Base-by-base conservation (phyloP, 1,140 invertebrate species). In the Agrypnia vestita region DNA sequence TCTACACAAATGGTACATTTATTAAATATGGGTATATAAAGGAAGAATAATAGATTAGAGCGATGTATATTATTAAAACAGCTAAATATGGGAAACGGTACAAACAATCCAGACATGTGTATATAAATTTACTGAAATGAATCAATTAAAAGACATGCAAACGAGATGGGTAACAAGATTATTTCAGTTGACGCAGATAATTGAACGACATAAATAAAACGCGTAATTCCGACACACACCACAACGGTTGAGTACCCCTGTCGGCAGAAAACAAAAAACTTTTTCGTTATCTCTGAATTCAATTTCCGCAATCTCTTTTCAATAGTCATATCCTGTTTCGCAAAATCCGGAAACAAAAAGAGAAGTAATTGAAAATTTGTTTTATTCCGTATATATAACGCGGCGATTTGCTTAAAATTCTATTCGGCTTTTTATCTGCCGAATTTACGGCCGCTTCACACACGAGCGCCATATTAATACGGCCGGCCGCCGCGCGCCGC, bases 241-340 rank as follows among this genome's bases (percentile, higher is more conserved):
- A n/a, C n/a, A 61, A n/a, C 17, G 56, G 56, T 61, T 61, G 56
- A 19, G 56, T 19, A 19, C 19, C 56, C 10, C n/a, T 61, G 56
- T 19, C 13, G 56, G 19, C 12, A 21, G 56, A 61, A 19, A 61
- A 61, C 19, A 73, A 74, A 55, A 53, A 74, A 56, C 12, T 79
- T 76, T 81, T 79, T 74, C 25, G 76, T 81, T 80, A 80, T 80
- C 82, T 80, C 49, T 47, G 76, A 76, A 83, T 79, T 81, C 79
- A 83, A 83, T 83, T 83, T 83, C 82, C 82, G 79, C 79, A 83
- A 83, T 83, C 82, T 83, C 76, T 81, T 81, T 83, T 83, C 79
- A 77, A 83, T 83, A 79, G 82, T 81, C 79, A 81, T 81, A 83
- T 83, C 82, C 82, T 80, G 82, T 81, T 83, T 62, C 78, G 64